These are phyloP conservation scores for Tetragonula carbonaria DNA, from an alignment of 2,888 invertebrate species.

Conservation along the genomic window DNA sequence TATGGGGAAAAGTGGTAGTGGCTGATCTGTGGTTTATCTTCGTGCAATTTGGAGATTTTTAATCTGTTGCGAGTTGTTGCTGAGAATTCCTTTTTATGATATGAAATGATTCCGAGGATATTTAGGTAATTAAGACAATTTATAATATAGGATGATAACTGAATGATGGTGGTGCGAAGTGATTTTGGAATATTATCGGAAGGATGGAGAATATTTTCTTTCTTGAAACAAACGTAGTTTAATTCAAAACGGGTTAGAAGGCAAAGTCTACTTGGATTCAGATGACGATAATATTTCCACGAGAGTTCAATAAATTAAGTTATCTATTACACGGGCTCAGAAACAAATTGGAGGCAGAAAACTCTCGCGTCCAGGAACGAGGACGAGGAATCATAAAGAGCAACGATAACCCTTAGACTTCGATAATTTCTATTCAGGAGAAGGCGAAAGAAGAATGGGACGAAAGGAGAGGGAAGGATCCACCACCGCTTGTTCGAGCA, in stretches of 20 bases:
- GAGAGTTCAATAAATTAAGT: neutral
- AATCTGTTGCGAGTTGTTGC: neutral
- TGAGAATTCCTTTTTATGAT: neutral
- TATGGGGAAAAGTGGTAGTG: neutral
- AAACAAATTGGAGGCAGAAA: constrained; percentile 18
- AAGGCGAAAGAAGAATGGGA: neutral
- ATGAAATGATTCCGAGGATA: neutral
- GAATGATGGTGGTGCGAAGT: too few species aligned
- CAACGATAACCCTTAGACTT: neutral
- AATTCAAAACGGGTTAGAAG: too few species aligned
- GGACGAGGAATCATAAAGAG: constrained; percentile 19
- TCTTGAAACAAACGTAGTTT: too few species aligned
- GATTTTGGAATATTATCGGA: too few species aligned
- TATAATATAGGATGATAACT: too few species aligned
- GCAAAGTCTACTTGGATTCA: too few species aligned
- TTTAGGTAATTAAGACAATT: neutral
- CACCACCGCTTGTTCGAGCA: constrained; percentile 46
- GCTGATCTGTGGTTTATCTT: neutral
- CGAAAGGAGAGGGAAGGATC: neutral
- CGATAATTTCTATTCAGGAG: constrained; percentile 17
- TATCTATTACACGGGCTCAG: neutral
- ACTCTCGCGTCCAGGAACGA: neutral
- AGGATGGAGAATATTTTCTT: too few species aligned
- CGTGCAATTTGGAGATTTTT: too few species aligned
- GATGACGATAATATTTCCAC: too few species aligned